Percentiles rank a stretch among this genome's conserved stretches.
phyloP scores from a whole-genome alignment of 2,888 invertebrate genomes.

The Notocelia uddmanniana region DNA sequence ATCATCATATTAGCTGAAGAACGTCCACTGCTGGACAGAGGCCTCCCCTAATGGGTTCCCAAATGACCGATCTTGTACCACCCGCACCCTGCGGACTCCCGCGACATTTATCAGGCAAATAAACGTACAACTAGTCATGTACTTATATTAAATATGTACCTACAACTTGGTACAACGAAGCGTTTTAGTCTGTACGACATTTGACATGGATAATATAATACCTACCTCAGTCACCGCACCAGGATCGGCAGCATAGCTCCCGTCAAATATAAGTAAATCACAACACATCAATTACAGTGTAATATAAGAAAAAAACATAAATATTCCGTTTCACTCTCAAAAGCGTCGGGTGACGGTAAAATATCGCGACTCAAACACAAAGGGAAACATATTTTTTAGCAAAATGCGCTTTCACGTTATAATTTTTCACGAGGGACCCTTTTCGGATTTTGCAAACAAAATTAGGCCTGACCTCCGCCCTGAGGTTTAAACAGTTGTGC shows the following conservation, averaged over 20 bases:
- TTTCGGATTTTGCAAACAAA: constrained; percentile 30
- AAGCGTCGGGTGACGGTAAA: constrained; percentile 45
- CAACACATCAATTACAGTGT: constrained; percentile 35
- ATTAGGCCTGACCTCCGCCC: constrained; percentile 28
- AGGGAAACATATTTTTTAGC: constrained; percentile 45
- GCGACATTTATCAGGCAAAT: no score
- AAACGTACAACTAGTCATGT: neutral
- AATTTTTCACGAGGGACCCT: constrained; percentile 49
- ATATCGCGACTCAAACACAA: constrained; percentile 48
- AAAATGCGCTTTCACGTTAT: constrained; percentile 38
- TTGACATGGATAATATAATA: neutral
- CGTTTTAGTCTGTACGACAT: neutral
- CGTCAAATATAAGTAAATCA: constrained; percentile 34
- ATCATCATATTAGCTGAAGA: no score
- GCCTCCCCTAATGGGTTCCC: no score
- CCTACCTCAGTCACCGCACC: neutral
- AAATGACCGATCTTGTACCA: no score
- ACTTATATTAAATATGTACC: neutral
- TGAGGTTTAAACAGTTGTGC: constrained; percentile 12
- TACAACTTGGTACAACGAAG: neutral
- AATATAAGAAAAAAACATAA: constrained; percentile 30
- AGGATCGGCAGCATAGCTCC: neutral
- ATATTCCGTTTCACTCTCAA: constrained; percentile 25
- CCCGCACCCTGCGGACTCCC: no score
- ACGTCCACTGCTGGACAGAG: no score